phyloP scores from a whole-genome alignment of 2,113 vertebrate genomes.

The Oncorhynchus mykiss region DNA sequence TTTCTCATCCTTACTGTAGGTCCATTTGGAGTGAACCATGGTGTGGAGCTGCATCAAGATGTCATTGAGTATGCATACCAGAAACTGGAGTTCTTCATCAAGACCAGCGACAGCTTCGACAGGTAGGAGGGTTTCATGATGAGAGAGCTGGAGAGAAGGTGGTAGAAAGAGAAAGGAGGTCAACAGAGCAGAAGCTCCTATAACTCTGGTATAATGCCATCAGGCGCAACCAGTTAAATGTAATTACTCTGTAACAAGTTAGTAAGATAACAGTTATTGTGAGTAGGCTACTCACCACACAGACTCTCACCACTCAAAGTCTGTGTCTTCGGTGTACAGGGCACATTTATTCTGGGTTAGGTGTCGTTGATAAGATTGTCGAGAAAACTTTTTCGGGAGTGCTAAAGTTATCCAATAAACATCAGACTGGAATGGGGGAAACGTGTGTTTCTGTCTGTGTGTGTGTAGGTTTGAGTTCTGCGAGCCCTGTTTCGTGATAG shows the following conservation, averaged over 20 bases:
- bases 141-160: not conserved
- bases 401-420: too few relatives aligned
- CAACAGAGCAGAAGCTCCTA: too few relatives aligned
- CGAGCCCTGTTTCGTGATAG: slow-evolving; percentile 84
- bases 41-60: slow-evolving; percentile 84
- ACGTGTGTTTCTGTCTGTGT: not conserved
- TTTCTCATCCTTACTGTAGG: slow-evolving; percentile 61
- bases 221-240: too few relatives aligned
- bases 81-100: slow-evolving; percentile 86
- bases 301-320: too few relatives aligned
- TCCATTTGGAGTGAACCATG: slow-evolving; percentile 87
- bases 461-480: slow-evolving; percentile 85
- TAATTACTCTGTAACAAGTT: too few relatives aligned
- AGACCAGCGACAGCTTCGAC: slow-evolving; percentile 87
- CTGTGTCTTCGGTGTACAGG: too few relatives aligned
- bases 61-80: slow-evolving; percentile 85
- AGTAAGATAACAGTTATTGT: too few relatives aligned
- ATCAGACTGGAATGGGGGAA: not conserved
- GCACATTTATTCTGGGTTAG: too few relatives aligned
- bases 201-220: too few relatives aligned
- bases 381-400: too few relatives aligned
- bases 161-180: not conserved
- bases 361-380: too few relatives aligned
- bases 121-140: slow-evolving; percentile 68
- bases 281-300: too few relatives aligned